These are phyloP conservation scores for Trimorus sp. DNA, from an alignment of 2,888 invertebrate species.

Conservation along the genomic window DNA sequence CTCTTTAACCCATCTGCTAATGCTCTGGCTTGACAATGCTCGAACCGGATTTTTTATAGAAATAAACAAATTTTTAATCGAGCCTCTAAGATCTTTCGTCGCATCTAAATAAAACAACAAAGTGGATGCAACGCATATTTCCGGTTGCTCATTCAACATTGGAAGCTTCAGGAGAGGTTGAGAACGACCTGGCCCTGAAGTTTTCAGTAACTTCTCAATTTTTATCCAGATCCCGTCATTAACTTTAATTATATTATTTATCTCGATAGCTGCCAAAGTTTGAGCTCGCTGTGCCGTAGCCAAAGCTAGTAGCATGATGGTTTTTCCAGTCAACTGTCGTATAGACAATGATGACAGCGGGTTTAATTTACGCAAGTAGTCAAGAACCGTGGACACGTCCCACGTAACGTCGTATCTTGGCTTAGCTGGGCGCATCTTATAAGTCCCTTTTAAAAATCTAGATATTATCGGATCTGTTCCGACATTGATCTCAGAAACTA, in stretches of 20 bases:
- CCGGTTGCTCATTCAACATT: not conserved
- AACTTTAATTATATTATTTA: not conserved
- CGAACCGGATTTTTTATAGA: not conserved
- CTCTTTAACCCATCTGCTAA: conserved; percentile 18
- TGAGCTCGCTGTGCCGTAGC: not conserved
- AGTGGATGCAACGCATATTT: conserved; percentile 22
- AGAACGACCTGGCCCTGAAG: conserved; percentile 18
- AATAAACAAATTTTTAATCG: conserved; percentile 8
- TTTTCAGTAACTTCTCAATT: conserved; percentile 37
- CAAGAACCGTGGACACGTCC: conserved; percentile 66
- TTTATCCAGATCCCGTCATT: not conserved
- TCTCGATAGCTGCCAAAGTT: conserved; percentile 1
- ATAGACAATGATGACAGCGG: conserved; percentile 6
- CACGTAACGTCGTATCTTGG: conserved; percentile 70
- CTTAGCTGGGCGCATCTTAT: conserved; percentile 40
- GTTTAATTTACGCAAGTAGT: conserved; percentile 1
- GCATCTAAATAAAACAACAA: conserved; percentile 26
- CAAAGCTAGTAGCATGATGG: conserved; percentile 32
- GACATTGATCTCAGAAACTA: conserved; percentile 32
- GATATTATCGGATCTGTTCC: conserved; percentile 5
- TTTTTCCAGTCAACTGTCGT: conserved; percentile 21
- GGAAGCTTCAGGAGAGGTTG: conserved; percentile 46
- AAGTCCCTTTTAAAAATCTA: conserved; percentile 44
- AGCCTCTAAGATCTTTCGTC: conserved; percentile 1
- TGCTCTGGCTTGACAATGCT: conserved; percentile 4